Conservation (phyloP, 2,888 invertebrate species). For the Drosophila setosimentum region DNA sequence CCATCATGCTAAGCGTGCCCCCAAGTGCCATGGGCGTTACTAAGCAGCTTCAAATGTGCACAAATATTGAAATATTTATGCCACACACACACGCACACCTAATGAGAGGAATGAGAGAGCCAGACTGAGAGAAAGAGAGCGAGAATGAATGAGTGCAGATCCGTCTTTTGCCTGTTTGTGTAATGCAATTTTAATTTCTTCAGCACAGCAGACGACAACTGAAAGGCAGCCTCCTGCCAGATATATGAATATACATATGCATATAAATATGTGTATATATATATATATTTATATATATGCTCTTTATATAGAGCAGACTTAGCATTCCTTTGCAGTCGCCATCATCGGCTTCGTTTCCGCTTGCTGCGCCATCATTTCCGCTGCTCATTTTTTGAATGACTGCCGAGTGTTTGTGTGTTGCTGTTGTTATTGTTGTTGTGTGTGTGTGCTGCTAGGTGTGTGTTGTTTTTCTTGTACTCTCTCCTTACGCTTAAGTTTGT, state of each 20-base stretch:
- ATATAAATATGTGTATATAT: not conserved
- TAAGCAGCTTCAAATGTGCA: conserved; percentile 77
- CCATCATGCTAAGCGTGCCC: conserved; percentile 19
- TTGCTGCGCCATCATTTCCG: conserved; percentile 77
- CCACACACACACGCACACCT: conserved; percentile 42
- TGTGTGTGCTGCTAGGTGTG: conserved; percentile 26
- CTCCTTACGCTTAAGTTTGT: conserved; percentile 51
- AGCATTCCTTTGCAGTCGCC: conserved; percentile 21
- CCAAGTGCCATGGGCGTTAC: conserved; percentile 44
- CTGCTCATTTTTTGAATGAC: conserved; percentile 69
- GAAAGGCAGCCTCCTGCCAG: conserved; percentile 36
- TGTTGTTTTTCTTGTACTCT: conserved; percentile 17
- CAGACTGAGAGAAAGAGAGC: not conserved
- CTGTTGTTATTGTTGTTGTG: conserved; percentile 27
- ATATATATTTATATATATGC: not conserved
- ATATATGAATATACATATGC: not conserved
- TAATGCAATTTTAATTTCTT: conserved; percentile 81
- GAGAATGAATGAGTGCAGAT: conserved; percentile 48
- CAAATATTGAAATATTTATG: conserved; percentile 79
- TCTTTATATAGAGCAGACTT: conserved; percentile 9
- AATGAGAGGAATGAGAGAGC: no score
- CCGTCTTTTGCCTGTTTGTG: conserved; percentile 43
- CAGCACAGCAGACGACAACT: conserved; percentile 72
- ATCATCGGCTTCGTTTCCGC: conserved; percentile 68
- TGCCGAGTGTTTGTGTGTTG: conserved; percentile 13